Base-by-base conservation (phyloP, 2,797 vertebrate species). In the Carduelis carduelis region DNA sequence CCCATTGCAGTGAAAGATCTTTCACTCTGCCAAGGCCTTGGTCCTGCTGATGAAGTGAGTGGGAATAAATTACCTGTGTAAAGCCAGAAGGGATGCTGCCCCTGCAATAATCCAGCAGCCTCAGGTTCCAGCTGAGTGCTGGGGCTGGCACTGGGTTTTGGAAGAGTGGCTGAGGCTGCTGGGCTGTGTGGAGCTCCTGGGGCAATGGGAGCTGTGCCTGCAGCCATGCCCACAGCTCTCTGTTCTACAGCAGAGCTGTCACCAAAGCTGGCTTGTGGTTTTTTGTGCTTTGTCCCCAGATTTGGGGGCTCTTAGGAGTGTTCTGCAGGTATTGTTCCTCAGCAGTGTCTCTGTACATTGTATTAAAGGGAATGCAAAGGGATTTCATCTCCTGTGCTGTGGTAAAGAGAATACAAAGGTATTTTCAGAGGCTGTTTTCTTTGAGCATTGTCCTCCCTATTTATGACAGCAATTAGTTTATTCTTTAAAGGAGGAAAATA, bases 391-490 rank as follows among this genome's bases (percentile, higher is more conserved):
- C 70, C 47, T 52, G 0, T 21, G 32, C 53, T 49, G 5, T 15
- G 28, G 75, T 65, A 63, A 50, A 69, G 35, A 65, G 47, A 84
- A 69, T 5, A 21, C 34, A 81, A 59, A 88, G n/a, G 44, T 77
- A 34, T 83, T 80, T 61, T 35, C 63, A 59, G 47, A 47, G 41
- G 2, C 64, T 61, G 22, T 70, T 28, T 30, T 77, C 74, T 68
- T 52, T 34, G 21, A 76, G 34, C 34, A 39, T 17, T 32, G 22
- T 59, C 30, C 32, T 87, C 82, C 56, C 60, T 90, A 41, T 82
- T 96, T 83, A 46, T 66, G 76, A 61, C 91, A 95, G 74, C 86
- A 91, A 92, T 87, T 90, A 93, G 93, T 93, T 95, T 95, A 70
- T 93, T 80, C 91, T 68, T 84, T 57, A 77, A 90, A 83, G 68